Percentiles rank a stretch among this genome's conserved stretches.
Conservation (phyloP, 2,113 vertebrate genomes). For the Pan troglodytes region NHGRI_mPanTro3-v2.1_pri NC_072419.2:19632001-19632500, state of each 20-base stretch:
- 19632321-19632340: background rate
- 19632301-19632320: background rate
- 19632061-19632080: slow-evolving; percentile 68
- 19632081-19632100: slow-evolving; percentile 60
- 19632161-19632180: background rate
- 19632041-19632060: slow-evolving; percentile 71
- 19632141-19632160: slow-evolving; percentile 3
- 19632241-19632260: background rate
- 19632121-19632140: slow-evolving; percentile 63
- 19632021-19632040: slow-evolving; percentile 74
- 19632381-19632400: too few species aligned
- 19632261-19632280: background rate
- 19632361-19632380: background rate
- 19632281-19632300: background rate
- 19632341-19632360: background rate
- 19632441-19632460: background rate
- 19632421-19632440: background rate
- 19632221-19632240: background rate
- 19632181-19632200: background rate
- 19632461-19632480: background rate
- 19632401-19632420: background rate
- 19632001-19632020: slow-evolving; percentile 71
- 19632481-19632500: background rate
- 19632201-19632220: background rate
- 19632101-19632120: slow-evolving; percentile 55